A percentile compares a stretch with the other conserved stretches of the same genome.
Conservation (phyloP, 53 echinoderm and acorn worm genomes). For the Luidia sarsii region DNA sequence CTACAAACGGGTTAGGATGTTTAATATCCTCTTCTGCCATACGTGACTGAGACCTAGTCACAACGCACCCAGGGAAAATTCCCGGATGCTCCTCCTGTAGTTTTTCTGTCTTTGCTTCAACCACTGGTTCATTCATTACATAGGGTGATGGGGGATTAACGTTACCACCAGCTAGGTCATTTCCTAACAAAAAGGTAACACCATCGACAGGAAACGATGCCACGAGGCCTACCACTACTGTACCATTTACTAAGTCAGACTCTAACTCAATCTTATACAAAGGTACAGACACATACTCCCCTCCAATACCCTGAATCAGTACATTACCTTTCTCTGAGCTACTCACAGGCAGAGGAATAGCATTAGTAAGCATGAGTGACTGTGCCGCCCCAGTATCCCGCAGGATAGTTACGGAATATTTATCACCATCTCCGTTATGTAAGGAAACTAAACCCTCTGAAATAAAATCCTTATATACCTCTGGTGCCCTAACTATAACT, state of each 20-base stretch:
- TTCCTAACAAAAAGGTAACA: constrained; percentile 55
- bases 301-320: constrained; percentile 62
- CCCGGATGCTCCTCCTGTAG: constrained; percentile 28
- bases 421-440: not conserved
- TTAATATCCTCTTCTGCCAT: not conserved
- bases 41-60: constrained; percentile 59
- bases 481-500: not conserved
- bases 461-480: not conserved
- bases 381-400: constrained; percentile 61
- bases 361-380: constrained; percentile 39
- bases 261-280: constrained; percentile 32
- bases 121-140: not conserved
- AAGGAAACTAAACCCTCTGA: not conserved
- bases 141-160: constrained; percentile 5
- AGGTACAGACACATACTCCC: constrained; percentile 31
- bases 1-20: not conserved
- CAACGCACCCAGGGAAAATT: constrained; percentile 65
- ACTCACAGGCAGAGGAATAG: constrained; percentile 18
- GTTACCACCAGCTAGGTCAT: constrained; percentile 52
- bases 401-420: not conserved
- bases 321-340: constrained; percentile 48
- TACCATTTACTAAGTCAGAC: constrained; percentile 34
- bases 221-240: constrained; percentile 54
- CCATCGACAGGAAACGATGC: constrained; percentile 57
- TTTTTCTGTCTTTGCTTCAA: constrained; percentile 12